A percentile compares a stretch with the other conserved stretches of the same genome.
Evolutionary conservation across 2,888 invertebrate species (phyloP).

Genomic region (Drosophila basisetae): DNA sequence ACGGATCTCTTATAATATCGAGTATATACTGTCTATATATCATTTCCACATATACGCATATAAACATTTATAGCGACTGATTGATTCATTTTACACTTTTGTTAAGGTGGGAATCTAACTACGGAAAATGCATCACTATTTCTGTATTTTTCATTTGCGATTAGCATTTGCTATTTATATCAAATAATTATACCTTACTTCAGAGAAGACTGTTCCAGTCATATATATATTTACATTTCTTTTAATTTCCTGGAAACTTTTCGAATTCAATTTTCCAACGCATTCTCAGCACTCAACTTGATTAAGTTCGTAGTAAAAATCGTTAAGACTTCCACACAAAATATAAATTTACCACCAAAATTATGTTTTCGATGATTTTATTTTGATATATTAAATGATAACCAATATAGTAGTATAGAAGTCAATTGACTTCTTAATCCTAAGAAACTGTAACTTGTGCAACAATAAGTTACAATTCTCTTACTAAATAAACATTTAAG

Average conservation of each 20-base stretch:
- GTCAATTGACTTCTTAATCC: neutral
- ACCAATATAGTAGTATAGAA: neutral
- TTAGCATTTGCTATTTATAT: neutral
- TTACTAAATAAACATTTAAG: neutral
- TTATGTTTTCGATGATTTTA: neutral
- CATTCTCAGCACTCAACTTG: neutral
- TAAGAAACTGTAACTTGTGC: neutral
- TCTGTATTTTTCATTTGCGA: neutral
- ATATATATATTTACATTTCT: neutral
- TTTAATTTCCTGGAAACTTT: neutral
- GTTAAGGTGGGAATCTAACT: neutral
- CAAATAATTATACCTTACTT: neutral
- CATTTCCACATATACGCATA: neutral
- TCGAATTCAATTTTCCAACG: neutral
- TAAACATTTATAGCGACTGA: neutral
- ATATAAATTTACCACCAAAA: neutral
- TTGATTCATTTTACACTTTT: neutral
- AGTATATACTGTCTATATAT: slow-evolving; percentile 1
- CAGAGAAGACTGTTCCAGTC: neutral
- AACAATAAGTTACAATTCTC: neutral
- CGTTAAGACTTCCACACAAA: neutral
- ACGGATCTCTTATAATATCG: slow-evolving; percentile 4
- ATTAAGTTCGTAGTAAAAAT: neutral
- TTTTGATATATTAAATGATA: neutral
- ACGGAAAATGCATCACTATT: neutral